phyloP scores from a whole-genome alignment of 2,888 invertebrate genomes.

The Synergus japonicus region DNA sequence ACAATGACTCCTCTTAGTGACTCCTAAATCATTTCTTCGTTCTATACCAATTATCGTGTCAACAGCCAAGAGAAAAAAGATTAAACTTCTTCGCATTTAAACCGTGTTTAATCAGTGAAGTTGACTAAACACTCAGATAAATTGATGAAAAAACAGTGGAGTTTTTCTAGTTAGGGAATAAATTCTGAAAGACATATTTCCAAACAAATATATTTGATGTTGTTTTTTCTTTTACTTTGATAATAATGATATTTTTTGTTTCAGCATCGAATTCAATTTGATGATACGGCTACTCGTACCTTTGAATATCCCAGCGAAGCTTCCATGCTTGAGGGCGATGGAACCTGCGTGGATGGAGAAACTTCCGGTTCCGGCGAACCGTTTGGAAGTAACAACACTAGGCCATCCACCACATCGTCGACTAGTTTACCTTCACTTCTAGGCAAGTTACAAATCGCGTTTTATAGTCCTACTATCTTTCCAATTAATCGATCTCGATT shows the following conservation, averaged over 20 bases:
- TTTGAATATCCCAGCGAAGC: conserved; percentile 97
- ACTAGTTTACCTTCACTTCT: conserved; percentile 70
- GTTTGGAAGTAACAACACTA: conserved; percentile 63
- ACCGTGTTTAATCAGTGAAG: too few relatives aligned
- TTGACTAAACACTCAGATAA: too few relatives aligned
- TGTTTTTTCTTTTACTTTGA: neutral
- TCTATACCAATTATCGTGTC: neutral
- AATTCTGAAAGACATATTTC: too few relatives aligned
- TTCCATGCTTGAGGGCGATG: conserved; percentile 85
- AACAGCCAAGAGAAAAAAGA: too few relatives aligned
- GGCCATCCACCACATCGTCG: conserved; percentile 62
- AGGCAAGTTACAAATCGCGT: conserved; percentile 63
- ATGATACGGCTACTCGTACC: conserved; percentile 91
- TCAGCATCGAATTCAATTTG: conserved; percentile 93
- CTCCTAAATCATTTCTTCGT: neutral
- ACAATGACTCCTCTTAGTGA: neutral
- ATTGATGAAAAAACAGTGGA: too few relatives aligned
- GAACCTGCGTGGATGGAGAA: conserved; percentile 69
- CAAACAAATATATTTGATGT: too few relatives aligned
- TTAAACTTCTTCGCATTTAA: too few relatives aligned
- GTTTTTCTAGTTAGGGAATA: too few relatives aligned
- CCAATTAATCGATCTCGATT: neutral
- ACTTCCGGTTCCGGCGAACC: conserved; percentile 70
- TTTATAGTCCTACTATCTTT: neutral
- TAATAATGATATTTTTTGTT: conserved; percentile 39